Conservation (phyloP, 30 jellyfish, hydroid and myxozoan species). For the Euphysa ruthae region DNA sequence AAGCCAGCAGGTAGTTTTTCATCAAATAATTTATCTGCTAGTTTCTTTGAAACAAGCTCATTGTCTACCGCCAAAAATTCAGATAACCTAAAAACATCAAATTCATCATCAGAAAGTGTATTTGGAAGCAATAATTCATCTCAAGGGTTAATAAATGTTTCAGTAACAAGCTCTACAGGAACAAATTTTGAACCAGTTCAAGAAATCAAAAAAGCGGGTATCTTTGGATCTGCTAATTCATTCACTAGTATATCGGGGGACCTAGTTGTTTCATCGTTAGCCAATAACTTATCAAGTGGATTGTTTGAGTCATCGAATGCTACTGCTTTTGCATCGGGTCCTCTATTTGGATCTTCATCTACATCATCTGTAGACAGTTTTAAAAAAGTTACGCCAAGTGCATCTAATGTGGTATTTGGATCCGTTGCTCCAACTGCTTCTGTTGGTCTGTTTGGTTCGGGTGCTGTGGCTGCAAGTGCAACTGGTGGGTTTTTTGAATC, state of each 20-base stretch:
- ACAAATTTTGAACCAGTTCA: too few species aligned
- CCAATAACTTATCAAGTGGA: not conserved
- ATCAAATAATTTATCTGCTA: too few species aligned
- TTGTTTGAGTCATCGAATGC: not conserved
- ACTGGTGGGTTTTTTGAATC: constrained; percentile 30
- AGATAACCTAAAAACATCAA: too few species aligned
- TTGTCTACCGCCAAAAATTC: too few species aligned
- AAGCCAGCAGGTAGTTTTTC: too few species aligned
- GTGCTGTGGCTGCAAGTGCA: constrained; percentile 18
- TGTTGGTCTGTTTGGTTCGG: constrained; percentile 28
- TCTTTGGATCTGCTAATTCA: too few species aligned
- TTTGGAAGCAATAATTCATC: not conserved
- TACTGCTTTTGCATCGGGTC: constrained; percentile 29
- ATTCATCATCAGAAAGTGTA: not conserved
- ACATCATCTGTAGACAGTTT: constrained; percentile 16
- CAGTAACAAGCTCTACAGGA: too few species aligned
- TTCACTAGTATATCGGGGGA: not conserved
- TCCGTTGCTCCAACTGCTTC: constrained; percentile 25
- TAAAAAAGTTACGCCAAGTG: constrained; percentile 15
- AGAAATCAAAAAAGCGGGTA: too few species aligned
- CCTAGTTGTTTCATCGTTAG: not conserved
- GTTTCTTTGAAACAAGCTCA: too few species aligned
- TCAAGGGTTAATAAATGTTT: too few species aligned
- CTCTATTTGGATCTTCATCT: constrained; percentile 5
- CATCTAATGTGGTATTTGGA: constrained; percentile 27